Evolutionary conservation across 1,140 invertebrate species (phyloP).

Genomic region (Dufourea novaeangliae): DNA sequence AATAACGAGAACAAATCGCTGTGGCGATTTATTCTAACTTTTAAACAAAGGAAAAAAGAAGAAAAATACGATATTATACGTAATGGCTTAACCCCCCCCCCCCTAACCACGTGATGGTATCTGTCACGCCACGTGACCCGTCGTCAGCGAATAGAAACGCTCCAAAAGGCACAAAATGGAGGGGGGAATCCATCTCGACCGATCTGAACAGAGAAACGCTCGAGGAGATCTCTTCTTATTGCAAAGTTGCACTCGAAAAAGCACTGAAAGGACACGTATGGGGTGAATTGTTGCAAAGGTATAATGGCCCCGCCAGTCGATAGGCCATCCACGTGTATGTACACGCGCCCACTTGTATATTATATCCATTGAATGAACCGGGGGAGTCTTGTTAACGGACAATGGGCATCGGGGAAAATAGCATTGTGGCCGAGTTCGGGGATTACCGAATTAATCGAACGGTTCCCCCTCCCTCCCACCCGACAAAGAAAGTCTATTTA

Average conservation of each 20-base stretch:
- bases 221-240: background rate
- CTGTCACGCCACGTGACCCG: no score
- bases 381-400: constrained; percentile 24
- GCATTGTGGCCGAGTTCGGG: constrained; percentile 26
- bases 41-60: background rate
- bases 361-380: constrained; percentile 19
- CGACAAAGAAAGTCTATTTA: constrained; percentile 29
- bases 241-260: background rate
- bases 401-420: constrained; percentile 29
- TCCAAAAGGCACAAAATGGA: background rate
- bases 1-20: background rate
- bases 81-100: no score
- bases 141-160: background rate
- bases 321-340: background rate
- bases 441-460: constrained; percentile 32
- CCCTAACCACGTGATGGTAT: no score
- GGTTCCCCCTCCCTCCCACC: no score
- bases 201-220: background rate
- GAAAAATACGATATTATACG: no score
- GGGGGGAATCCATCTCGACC: no score
- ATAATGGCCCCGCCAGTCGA: constrained; percentile 8
- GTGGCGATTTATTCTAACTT: background rate
- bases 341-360: constrained; percentile 9
- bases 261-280: background rate
- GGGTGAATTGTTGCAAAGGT: constrained; percentile 19